These are phyloP conservation scores for Brachyhypopomus gauderio DNA, from an alignment of 2,113 vertebrate species.

Conservation along the genomic window DNA sequence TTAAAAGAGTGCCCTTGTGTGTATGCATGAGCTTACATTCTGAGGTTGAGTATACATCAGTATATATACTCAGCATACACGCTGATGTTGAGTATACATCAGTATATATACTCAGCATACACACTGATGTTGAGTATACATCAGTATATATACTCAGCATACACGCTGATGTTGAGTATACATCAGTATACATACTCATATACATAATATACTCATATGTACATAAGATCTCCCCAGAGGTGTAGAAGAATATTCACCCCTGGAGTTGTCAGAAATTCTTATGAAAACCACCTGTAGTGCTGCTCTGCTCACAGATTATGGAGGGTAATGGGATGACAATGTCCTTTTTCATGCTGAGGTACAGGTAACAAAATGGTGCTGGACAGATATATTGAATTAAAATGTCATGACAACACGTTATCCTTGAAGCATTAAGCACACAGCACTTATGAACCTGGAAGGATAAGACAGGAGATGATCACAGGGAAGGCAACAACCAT, in stretches of 20 bases:
- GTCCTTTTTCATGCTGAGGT: conserved; percentile 31
- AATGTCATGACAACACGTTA: conserved; percentile 11
- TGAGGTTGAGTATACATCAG: no score
- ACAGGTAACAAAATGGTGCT: not conserved
- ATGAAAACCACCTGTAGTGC: not conserved
- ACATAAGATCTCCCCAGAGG: not conserved
- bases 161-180: no score
- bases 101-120: no score
- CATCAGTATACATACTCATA: no score
- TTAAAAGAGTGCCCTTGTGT: not conserved
- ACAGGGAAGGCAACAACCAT: not conserved
- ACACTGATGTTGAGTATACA: no score
- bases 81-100: no score
- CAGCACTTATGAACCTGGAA: not conserved
- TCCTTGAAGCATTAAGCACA: not conserved
- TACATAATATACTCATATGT: no score
- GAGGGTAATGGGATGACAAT: conserved; percentile 25
- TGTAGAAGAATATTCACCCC: not conserved
- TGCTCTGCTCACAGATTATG: not conserved
- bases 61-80: no score
- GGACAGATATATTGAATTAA: conserved; percentile 15
- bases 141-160: no score
- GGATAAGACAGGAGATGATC: not conserved
- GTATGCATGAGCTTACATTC: not conserved
- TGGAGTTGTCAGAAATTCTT: not conserved